A percentile compares a stretch with the other conserved stretches of the same genome.
Conservation (phyloP, 2,113 vertebrate species). For the Hyaena hyaena region DNA sequence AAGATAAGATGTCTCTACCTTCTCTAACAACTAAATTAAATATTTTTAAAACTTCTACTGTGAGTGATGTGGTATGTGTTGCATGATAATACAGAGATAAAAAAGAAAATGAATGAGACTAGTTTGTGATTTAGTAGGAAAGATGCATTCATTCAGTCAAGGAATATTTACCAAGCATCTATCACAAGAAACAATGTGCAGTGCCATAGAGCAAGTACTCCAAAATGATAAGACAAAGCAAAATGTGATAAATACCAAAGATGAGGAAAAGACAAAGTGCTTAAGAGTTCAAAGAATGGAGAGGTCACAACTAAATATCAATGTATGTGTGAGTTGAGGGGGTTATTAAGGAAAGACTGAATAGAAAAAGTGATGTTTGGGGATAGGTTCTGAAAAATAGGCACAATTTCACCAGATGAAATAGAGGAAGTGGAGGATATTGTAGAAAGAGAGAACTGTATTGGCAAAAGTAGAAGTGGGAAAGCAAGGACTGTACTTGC, state of each 20-base stretch:
- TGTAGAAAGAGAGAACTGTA: not conserved
- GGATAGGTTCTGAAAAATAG: not conserved
- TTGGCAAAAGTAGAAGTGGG: not conserved
- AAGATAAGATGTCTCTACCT: not conserved
- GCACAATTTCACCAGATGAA: not conserved
- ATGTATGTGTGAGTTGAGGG: not conserved
- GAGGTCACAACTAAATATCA: not conserved
- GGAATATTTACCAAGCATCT: not conserved
- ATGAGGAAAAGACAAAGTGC: not conserved
- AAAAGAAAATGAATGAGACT: not conserved
- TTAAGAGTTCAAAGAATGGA: not conserved
- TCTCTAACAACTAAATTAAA: not conserved
- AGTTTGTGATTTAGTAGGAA: not conserved
- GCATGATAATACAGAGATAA: not conserved
- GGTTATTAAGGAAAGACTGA: not conserved
- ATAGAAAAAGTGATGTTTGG: not conserved
- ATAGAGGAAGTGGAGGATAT: not conserved
- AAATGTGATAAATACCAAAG: not conserved
- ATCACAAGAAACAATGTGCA: not conserved
- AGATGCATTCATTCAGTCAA: not conserved
- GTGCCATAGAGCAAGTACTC: not conserved
- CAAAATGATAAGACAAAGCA: slow-evolving; percentile 19
- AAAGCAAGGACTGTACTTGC: not conserved
- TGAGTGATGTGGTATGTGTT: not conserved
- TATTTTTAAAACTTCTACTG: not conserved